Evolutionary conservation across 2,797 vertebrate genomes (phyloP).

Genomic region (Mionectes olivaceus): DNA sequence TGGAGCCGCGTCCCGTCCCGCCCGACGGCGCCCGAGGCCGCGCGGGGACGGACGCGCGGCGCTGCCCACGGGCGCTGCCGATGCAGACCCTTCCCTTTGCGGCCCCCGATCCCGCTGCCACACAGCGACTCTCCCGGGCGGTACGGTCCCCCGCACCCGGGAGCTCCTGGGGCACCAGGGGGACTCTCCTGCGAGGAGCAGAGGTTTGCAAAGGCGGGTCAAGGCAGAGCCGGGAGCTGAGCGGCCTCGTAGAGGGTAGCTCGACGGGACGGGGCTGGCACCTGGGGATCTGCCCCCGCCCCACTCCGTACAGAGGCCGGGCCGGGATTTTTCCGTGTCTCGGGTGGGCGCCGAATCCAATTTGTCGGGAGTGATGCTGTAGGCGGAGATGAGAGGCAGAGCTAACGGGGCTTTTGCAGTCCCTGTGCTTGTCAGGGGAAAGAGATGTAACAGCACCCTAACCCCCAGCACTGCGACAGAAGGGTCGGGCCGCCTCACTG

Average conservation of each 20-base stretch:
- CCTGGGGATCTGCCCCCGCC: background rate
- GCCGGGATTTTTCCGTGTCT: background rate
- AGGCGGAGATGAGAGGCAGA: conserved; percentile 68
- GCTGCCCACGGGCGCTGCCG: background rate
- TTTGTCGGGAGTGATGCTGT: conserved; percentile 59
- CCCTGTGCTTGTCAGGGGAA: background rate
- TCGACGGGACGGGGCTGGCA: background rate
- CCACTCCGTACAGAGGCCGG: background rate
- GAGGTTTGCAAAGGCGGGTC: background rate
- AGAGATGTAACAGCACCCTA: background rate
- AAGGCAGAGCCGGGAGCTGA: background rate
- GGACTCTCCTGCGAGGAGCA: background rate
- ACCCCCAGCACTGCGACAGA: background rate
- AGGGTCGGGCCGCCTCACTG: background rate
- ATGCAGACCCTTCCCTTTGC: background rate
- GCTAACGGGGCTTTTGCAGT: conserved; percentile 35
- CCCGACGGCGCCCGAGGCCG: background rate
- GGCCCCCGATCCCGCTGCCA: background rate
- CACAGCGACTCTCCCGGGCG: background rate
- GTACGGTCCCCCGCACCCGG: background rate
- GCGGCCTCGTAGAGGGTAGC: background rate
- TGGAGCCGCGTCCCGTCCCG: too few relatives aligned
- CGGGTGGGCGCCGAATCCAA: conserved; percentile 49
- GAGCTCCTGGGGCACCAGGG: background rate
- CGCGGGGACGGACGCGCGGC: background rate